Percentiles rank a stretch among this genome's conserved stretches.
phyloP scores from a whole-genome alignment of 2,113 vertebrate species.

The Gymnocephalus cernua region DNA sequence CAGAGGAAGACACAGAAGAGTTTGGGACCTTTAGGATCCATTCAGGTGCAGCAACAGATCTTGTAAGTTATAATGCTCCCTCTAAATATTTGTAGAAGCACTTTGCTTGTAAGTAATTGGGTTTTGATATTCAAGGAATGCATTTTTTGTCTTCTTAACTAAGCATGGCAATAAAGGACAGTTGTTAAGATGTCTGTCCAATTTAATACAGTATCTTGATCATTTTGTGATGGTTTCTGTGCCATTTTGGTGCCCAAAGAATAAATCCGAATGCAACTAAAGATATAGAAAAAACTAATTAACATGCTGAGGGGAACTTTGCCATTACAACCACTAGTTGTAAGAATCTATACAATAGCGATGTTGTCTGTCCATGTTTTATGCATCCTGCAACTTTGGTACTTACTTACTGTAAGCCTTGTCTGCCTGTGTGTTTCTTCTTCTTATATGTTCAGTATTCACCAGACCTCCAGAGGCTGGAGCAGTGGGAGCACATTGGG shows the following conservation, averaged over 20 bases:
- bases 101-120: not conserved
- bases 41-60: conserved; percentile 2
- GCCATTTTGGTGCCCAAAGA: not conserved
- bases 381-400: too few species aligned
- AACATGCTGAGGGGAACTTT: not conserved
- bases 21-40: not conserved
- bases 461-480: not conserved
- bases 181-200: not conserved
- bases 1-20: not conserved
- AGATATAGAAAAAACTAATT: not conserved
- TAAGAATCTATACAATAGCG: too few species aligned
- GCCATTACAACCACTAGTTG: not conserved
- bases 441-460: not conserved
- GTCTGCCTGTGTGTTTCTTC: not conserved
- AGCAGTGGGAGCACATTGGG: not conserved
- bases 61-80: not conserved
- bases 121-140: not conserved
- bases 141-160: not conserved
- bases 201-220: not conserved
- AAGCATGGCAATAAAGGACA: not conserved
- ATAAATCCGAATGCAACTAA: not conserved
- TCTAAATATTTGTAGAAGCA: not conserved
- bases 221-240: not conserved
- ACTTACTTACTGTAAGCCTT: not conserved
- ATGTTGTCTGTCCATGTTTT: too few species aligned